Percentiles rank a stretch among this genome's conserved stretches.
phyloP scores from a whole-genome alignment of 2,797 vertebrate genomes.

The Champsocephalus esox region DNA sequence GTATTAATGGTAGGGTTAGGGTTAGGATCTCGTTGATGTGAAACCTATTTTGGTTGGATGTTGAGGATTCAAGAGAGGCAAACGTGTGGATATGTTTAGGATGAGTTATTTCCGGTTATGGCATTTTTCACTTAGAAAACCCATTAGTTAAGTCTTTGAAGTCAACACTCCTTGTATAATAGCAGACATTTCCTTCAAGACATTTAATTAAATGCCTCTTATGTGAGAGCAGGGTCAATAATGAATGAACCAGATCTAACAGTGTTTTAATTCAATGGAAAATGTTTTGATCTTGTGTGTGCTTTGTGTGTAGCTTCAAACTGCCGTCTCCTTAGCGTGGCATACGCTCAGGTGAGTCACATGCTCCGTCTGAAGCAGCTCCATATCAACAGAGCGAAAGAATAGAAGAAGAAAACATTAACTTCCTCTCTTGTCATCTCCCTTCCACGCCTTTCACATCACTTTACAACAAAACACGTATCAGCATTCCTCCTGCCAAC shows the following conservation, averaged over 20 bases:
- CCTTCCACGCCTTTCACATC: slow-evolving; percentile 40
- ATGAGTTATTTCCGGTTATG: background rate
- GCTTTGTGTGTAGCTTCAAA: background rate
- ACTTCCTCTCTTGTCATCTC: slow-evolving; percentile 26
- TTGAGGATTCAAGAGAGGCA: background rate
- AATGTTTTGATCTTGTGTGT: background rate
- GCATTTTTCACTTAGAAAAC: background rate
- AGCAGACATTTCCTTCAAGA: background rate
- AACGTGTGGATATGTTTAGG: background rate
- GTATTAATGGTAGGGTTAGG: background rate
- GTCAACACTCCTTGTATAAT: background rate
- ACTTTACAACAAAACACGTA: slow-evolving; percentile 34
- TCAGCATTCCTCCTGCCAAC: slow-evolving; percentile 52
- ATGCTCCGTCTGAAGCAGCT: slow-evolving; percentile 13
- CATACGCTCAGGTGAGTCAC: slow-evolving; percentile 36
- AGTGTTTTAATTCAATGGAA: background rate
- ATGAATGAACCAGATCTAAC: background rate
- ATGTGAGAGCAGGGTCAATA: background rate
- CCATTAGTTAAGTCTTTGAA: background rate
- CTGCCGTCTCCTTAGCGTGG: slow-evolving; percentile 10
- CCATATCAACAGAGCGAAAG: slow-evolving; percentile 19
- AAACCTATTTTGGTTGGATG: background rate
- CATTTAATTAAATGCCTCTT: background rate
- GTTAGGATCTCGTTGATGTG: no score
- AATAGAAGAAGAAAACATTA: slow-evolving; percentile 2